phyloP scores from a whole-genome alignment of 2,888 invertebrate genomes.

The Coenonympha arcania region DNA sequence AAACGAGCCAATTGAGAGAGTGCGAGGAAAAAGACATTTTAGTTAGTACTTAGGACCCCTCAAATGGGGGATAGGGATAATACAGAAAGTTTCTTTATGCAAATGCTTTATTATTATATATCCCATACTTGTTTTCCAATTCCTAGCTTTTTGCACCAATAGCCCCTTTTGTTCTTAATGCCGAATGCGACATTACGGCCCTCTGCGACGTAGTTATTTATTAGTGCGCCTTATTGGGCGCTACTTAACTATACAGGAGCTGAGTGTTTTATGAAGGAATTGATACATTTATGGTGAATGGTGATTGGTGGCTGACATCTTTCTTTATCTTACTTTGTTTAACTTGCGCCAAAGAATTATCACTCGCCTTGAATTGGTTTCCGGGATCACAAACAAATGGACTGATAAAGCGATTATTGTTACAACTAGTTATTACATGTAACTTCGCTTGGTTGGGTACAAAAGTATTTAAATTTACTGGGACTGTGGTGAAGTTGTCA shows the following conservation, averaged over 20 bases:
- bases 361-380: conserved; percentile 17
- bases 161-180: conserved; percentile 19
- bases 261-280: conserved; percentile 19
- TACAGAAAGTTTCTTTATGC: too few relatives aligned
- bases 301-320: conserved; percentile 23
- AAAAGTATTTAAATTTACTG: too few relatives aligned
- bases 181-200: conserved; percentile 8
- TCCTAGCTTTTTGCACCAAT: conserved; percentile 3
- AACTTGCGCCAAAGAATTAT: conserved; percentile 5
- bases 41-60: too few relatives aligned
- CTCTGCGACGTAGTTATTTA: too few relatives aligned
- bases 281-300: conserved; percentile 23
- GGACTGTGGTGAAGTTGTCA: too few relatives aligned
- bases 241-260: conserved; percentile 4
- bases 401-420: background rate
- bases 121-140: too few relatives aligned
- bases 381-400: conserved; percentile 10
- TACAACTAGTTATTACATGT: too few relatives aligned
- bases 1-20: too few relatives aligned
- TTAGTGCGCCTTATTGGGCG: conserved; percentile 22
- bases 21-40: too few relatives aligned
- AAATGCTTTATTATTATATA: too few relatives aligned
- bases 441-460: too few relatives aligned
- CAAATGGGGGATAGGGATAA: too few relatives aligned
- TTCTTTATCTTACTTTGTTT: conserved; percentile 12